A percentile compares a stretch with the other conserved stretches of the same genome.
Conservation (phyloP, 2,888 invertebrate species). For the Gari tellinella region DNA sequence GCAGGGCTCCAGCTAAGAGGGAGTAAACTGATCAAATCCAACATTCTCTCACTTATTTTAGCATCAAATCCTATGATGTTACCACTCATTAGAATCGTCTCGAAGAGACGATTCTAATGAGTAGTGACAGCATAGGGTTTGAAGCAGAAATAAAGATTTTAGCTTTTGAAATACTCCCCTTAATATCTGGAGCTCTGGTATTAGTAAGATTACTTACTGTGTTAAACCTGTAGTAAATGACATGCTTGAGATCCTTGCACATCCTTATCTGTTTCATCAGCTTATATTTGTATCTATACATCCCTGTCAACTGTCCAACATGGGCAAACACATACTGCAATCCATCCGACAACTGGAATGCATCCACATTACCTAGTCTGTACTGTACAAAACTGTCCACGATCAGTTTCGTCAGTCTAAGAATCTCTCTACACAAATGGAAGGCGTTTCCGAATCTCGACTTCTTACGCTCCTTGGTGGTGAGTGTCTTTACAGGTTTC, state of each 20-base stretch:
- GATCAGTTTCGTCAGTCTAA: constrained; percentile 98
- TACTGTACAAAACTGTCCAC: constrained; percentile 99
- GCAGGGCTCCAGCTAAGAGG: no score
- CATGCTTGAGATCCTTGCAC: constrained; percentile 99
- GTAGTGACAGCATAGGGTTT: no score
- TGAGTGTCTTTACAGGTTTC: constrained; percentile 99
- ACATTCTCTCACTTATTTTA: no score
- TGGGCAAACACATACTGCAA: constrained; percentile 99
- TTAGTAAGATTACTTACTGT: constrained; percentile 89
- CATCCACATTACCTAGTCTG: constrained; percentile 99
- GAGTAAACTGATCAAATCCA: no score
- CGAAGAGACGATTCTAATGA: no score
- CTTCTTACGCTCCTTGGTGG: constrained; percentile 99
- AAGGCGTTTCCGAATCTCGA: constrained; percentile 93
- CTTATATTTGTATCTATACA: constrained; percentile 99
- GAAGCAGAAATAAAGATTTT: no score
- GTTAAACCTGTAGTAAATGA: constrained; percentile 99
- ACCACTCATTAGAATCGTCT: no score
- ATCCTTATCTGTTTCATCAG: constrained; percentile 99
- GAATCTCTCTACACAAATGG: constrained; percentile 99
- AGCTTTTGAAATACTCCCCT: no score
- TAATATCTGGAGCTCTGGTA: no score
- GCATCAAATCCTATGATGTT: no score
- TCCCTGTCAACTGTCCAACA: constrained; percentile 99
- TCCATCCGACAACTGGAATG: constrained; percentile 97